These are phyloP conservation scores for Unio pictorum DNA, from an alignment of 2,888 invertebrate genomes.

Conservation along the genomic window DNA sequence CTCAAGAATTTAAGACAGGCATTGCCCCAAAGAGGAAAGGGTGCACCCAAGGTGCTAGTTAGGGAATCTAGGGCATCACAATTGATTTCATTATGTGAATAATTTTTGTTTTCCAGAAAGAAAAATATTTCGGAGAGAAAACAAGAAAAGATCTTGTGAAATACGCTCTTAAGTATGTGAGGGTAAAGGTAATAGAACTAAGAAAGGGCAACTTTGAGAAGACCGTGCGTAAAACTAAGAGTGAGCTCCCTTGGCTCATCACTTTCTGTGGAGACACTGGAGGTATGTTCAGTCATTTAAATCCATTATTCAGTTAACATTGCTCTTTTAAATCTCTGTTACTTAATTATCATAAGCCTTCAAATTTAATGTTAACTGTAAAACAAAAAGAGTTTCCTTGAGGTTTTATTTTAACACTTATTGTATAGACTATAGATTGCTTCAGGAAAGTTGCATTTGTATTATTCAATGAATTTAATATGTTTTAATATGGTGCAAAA, in stretches of 20 bases:
- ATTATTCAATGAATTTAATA: too few relatives aligned
- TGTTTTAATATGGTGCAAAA: too few relatives aligned
- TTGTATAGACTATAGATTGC: too few relatives aligned
- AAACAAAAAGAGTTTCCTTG: too few relatives aligned
- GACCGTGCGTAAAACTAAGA: constrained; percentile 47
- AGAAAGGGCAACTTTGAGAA: constrained; percentile 70
- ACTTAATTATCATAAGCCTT: too few relatives aligned
- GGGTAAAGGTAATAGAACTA: constrained; percentile 71
- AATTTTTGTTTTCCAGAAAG: constrained; percentile 72
- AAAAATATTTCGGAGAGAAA: constrained; percentile 77
- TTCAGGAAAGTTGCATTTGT: too few relatives aligned
- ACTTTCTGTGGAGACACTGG: constrained; percentile 77
- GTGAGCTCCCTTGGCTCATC: constrained; percentile 75
- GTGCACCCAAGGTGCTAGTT: neutral
- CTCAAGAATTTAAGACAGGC: neutral
- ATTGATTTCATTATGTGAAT: neutral
- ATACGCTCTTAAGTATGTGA: constrained; percentile 78
- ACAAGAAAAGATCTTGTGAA: constrained; percentile 77
- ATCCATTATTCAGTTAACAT: neutral
- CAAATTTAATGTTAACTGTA: too few relatives aligned
- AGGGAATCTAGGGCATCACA: neutral
- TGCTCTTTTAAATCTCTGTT: too few relatives aligned
- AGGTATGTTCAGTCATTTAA: constrained; percentile 51
- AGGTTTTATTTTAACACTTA: too few relatives aligned
- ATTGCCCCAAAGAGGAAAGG: neutral